Percentiles rank a stretch among this genome's conserved stretches.
Evolutionary conservation across 1,140 invertebrate genomes (phyloP).

Genomic region (Solenopsis invicta): DNA sequence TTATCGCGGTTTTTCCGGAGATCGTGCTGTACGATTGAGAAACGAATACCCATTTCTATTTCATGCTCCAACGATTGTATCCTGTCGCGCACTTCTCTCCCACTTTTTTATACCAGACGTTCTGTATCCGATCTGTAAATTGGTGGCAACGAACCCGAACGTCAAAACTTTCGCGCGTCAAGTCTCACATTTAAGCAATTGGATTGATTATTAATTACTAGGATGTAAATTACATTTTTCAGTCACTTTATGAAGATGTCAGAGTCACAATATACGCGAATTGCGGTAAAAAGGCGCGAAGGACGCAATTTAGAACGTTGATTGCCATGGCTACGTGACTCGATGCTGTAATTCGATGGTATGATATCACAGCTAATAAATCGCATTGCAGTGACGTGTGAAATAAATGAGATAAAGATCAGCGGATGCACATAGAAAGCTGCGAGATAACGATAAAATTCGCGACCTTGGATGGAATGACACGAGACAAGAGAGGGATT

Average conservation of each 20-base stretch:
- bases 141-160: neutral
- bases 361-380: conserved; percentile 33
- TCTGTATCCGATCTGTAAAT: conserved; percentile 21
- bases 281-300: conserved; percentile 2
- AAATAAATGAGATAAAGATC: conserved; percentile 1
- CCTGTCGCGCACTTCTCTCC: conserved; percentile 7
- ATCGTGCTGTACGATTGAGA: conserved; percentile 7
- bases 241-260: neutral
- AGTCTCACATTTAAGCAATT: neutral
- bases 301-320: conserved; percentile 9
- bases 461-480: neutral
- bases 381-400: conserved; percentile 8
- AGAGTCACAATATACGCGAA: conserved; percentile 20
- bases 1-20: conserved; percentile 29
- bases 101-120: conserved; percentile 7
- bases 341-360: conserved; percentile 5
- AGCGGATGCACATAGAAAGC: neutral
- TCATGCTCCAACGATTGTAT: conserved; percentile 13
- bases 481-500: neutral
- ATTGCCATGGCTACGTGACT: conserved; percentile 44
- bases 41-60: conserved; percentile 36
- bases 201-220: neutral
- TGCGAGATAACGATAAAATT: neutral
- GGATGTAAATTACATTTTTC: neutral
- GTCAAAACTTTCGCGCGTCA: neutral